Evolutionary conservation across 2,797 vertebrate genomes (phyloP), one percentile per base, ranked within the genome.

Genomic region (Pseudotriccus pelzelni): DNA sequence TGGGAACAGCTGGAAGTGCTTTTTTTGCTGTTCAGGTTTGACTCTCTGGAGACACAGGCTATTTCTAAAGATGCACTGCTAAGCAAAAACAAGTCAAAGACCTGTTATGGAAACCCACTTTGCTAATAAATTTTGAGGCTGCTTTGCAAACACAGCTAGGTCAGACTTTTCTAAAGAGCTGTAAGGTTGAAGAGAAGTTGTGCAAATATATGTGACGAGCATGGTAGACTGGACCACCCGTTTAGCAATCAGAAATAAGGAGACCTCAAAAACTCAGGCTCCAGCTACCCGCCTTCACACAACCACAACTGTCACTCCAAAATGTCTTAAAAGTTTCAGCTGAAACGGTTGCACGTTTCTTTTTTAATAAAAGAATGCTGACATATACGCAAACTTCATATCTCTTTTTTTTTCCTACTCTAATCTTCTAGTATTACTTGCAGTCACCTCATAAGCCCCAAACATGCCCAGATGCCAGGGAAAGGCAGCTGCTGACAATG

Each of bases 361-460:
- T 89, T 84, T 78, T 63, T 16, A 87, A 87, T 70, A 85, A 70
- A 91, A 50, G 32, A 56, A 90, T 55, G 49, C 30, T 69, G 52
- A 75, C 37, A 72, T 39, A 34, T 63, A 86, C 9, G 22, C 30
- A 69, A 80, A 64, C 49, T 79, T 88, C 22, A 1, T 47, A 56
- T 77, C 73, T 92, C 34, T 20, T 63, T 66, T 36, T 82, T 82
- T 47, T 89, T 80, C 39, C 77, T 79, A 60, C 70, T 87, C 43
- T 82, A 62, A 84, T 83, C 23, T 79, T 67, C 76, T 73, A 53
- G 23, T 46, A 91, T 55, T 91, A 91, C 79, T 87, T 76, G 41
- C 18, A 25, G 78, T 79, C 67, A 90, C 62, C 50, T 91, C 76
- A 68, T 47, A 93, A 97, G 62, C 39, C 36, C 36, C 37, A 50